Base-by-base conservation (phyloP, 2,888 invertebrate species). In the Blomia tropicalis region DNA sequence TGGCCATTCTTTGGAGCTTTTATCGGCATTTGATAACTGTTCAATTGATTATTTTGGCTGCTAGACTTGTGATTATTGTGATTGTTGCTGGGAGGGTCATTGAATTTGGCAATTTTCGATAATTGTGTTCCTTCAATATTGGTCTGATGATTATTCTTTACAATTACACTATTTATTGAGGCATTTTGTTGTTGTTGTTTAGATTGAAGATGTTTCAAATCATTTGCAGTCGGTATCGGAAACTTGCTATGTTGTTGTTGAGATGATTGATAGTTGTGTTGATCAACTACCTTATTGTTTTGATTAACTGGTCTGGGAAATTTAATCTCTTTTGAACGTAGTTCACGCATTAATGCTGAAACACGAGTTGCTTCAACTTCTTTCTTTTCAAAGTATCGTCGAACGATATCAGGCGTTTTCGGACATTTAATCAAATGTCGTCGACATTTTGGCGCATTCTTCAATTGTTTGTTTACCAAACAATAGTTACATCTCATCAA, bases 371-470 rank as follows among this genome's bases (percentile, higher is more conserved):
- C 56, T 36, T 56, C 56, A 30, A 56, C 29, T 36, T 56, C 56
- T 36, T 56, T 56, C 25, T 29, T 23, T 36, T 56, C 56, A 19
- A 56, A 56, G 29, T 27, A 56, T 36, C 23, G 17, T 19, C 56
- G 56, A 2, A 56, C 56, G 1, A 36, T n/a, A 19, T 56, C 56
- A 23, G 56, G 56, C 11, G 56, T 56, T 11, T 56, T 56, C 14
- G 25, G 56, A 25, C 56, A 56, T 36, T 56, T 56, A 2, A 56
- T 56, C 14, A 56, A 36, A 25, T 56, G 56, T n/a, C 56, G 56
- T 14, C 56, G 56, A 56, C 56, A 56, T 36, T 56, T 56, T n/a
- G 56, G 56, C 2, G 56, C 56, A 56, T 56, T 56, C 29, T 56
- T 56, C 29, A 56, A 30, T 30, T 56, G 56, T 19, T 56, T 56